These are phyloP conservation scores for Maccullochella peelii DNA, from an alignment of 2,113 vertebrate species.

Conservation along the genomic window DNA sequence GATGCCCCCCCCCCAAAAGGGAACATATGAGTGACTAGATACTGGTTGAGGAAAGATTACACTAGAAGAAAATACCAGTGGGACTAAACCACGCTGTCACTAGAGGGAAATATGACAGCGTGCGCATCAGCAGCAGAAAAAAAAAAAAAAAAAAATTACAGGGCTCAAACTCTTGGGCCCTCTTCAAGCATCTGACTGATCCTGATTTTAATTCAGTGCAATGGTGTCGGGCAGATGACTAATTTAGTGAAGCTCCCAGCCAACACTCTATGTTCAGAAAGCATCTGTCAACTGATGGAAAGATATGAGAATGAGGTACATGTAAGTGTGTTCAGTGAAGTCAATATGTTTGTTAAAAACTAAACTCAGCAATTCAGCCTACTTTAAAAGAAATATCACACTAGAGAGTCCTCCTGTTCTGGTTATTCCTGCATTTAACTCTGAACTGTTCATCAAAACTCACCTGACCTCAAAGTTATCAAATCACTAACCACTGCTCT, in stretches of 20 bases:
- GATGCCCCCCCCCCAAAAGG: constrained; percentile 34
- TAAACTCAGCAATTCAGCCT: constrained; percentile 17
- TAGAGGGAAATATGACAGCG: constrained; percentile 46
- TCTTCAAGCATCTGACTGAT: constrained; percentile 55
- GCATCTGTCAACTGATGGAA: constrained; percentile 52
- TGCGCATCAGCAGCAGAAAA: constrained; percentile 45
- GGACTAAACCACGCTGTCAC: constrained; percentile 38
- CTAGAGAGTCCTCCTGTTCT: constrained; percentile 10
- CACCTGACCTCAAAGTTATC: not conserved
- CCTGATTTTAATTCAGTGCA: constrained; percentile 64
- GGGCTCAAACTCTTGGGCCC: constrained; percentile 31
- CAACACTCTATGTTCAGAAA: constrained; percentile 40
- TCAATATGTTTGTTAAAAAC: constrained; percentile 28
- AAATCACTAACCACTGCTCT: not conserved
- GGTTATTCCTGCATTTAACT: constrained; percentile 36
- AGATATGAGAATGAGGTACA: constrained; percentile 46
- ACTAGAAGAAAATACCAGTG: constrained; percentile 54
- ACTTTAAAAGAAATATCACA: constrained; percentile 12
- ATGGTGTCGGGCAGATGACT: constrained; percentile 48
- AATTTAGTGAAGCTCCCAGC: constrained; percentile 59
- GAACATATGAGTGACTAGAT: constrained; percentile 49
- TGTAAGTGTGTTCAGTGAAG: constrained; percentile 38
- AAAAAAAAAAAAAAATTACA: constrained; percentile 13
- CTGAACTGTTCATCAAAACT: constrained; percentile 9
- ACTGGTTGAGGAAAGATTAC: constrained; percentile 62